Evolutionary conservation across 2,888 invertebrate genomes (phyloP), one percentile per base, ranked within the genome.

Genomic region (Blastobasis adustella): DNA sequence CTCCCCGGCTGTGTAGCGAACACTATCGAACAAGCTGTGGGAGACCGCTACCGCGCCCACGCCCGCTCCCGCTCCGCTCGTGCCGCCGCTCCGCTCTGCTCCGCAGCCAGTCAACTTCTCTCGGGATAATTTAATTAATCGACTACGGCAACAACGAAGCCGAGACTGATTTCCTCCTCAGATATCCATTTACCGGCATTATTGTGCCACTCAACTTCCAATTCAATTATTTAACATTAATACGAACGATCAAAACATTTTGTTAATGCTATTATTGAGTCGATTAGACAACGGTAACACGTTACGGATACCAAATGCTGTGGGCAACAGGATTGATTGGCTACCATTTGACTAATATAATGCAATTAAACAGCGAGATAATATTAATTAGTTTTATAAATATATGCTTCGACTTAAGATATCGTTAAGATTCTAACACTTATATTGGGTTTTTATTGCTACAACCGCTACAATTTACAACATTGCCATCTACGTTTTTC

Each of bases 51-150:
- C 7, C 45, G 54, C 54, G 53, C 56, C 7, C 45, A 53, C 54
- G 53, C 56, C 60, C 58, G 65, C 60, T 63, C 46, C 49, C 49
- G 49, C 40, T 46, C 42, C 39, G 50, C 46, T 39, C 8, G 9
- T 8, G 36, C 46, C 49, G 54, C 52, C 50, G 49, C 40, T 46
- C 42, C 39, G 50, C 46, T 39, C 8, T 47, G 54, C 52, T 49
- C 49, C 51, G 56, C 51, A 23, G 40, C 23, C 47, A 67, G 67
- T 63, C 76, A 73, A 73, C 69, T 74, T 78, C 79, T 69, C 69
- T 64, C 61, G 67, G 70, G 68, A 76, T 84, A 84, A 87, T 83
- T 79, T 75, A 85, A 85, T 88, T 84, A 86, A 80, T 83, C 75
- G 77, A 76, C 76, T 74, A 76, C 71, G 74, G 73, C 74, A 76